Percentiles rank a stretch among this genome's conserved stretches.
These are phyloP conservation scores for Crambe crambe DNA, from an alignment of 37 sponge, comb jelly and placozoan species.

Conservation along the genomic window DNA sequence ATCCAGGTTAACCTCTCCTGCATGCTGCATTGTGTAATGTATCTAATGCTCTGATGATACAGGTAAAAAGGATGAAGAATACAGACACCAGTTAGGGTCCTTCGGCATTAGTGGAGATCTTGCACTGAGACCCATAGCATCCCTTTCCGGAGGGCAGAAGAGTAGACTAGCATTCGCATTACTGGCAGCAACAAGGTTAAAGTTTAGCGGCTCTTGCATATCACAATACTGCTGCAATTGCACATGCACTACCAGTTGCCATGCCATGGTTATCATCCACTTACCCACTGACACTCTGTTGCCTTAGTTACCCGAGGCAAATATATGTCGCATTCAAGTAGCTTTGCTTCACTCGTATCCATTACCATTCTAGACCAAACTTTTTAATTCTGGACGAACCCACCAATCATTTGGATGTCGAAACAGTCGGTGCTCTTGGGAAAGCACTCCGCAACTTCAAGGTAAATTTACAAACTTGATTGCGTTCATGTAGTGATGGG, in stretches of 20 bases:
- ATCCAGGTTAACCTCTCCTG: slow-evolving; percentile 66
- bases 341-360: neutral
- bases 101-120: slow-evolving; percentile 90
- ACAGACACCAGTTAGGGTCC: slow-evolving; percentile 71
- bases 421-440: slow-evolving; percentile 84
- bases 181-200: slow-evolving; percentile 63
- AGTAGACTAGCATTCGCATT: slow-evolving; percentile 81
- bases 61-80: slow-evolving; percentile 71
- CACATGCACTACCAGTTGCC: neutral
- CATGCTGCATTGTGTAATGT: slow-evolving; percentile 1
- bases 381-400: slow-evolving; percentile 90
- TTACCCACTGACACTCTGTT: neutral
- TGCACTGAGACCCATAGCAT: slow-evolving; percentile 76
- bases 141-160: slow-evolving; percentile 86
- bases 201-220: no score
- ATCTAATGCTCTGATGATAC: neutral
- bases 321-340: no score
- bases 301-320: no score
- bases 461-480: neutral
- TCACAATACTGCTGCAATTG: neutral
- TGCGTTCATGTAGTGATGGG: neutral
- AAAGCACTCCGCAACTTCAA: slow-evolving; percentile 56
- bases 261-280: neutral
- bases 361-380: no score
- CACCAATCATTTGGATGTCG: slow-evolving; percentile 93